Conservation (phyloP, 2,113 vertebrate species). For the Herpailurus yagouaroundi region DNA sequence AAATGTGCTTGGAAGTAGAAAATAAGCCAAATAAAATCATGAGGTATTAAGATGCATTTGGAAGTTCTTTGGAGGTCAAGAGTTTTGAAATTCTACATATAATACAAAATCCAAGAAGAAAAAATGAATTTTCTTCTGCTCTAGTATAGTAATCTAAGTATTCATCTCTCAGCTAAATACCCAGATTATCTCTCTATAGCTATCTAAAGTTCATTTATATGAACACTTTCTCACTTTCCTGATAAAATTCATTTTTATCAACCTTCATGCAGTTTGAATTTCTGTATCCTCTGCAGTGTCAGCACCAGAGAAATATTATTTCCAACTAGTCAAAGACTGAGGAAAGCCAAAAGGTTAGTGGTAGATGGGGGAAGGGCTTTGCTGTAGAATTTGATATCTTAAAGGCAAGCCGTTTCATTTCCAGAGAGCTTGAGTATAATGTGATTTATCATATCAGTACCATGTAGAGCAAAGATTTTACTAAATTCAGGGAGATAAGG, state of each 20-base stretch:
- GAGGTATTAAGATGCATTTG: background rate
- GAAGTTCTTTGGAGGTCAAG: background rate
- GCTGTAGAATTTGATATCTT: constrained; percentile 54
- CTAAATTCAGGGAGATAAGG: constrained; percentile 48
- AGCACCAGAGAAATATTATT: constrained; percentile 41
- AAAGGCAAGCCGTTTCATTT: constrained; percentile 59
- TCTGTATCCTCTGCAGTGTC: constrained; percentile 42
- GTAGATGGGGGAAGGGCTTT: constrained; percentile 41
- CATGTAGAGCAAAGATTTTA: background rate
- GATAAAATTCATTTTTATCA: constrained; percentile 69
- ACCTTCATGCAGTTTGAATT: background rate
- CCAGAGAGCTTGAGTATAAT: constrained; percentile 4
- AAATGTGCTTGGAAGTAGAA: background rate
- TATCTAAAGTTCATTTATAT: constrained; percentile 50
- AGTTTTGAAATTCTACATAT: constrained; percentile 40
- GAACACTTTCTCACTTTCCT: constrained; percentile 51
- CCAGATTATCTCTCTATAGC: constrained; percentile 36
- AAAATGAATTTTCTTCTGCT: background rate
- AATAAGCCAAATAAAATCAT: constrained; percentile 12
- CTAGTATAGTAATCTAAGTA: constrained; percentile 24
- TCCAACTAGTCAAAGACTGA: constrained; percentile 35
- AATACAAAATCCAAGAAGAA: constrained; percentile 17
- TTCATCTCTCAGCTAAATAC: constrained; percentile 43
- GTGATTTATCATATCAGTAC: constrained; percentile 59
- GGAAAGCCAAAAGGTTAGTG: constrained; percentile 39